A percentile compares a stretch with the other conserved stretches of the same genome.
phyloP scores from a whole-genome alignment of 2,888 invertebrate species.

The Dryobota labecula region DNA sequence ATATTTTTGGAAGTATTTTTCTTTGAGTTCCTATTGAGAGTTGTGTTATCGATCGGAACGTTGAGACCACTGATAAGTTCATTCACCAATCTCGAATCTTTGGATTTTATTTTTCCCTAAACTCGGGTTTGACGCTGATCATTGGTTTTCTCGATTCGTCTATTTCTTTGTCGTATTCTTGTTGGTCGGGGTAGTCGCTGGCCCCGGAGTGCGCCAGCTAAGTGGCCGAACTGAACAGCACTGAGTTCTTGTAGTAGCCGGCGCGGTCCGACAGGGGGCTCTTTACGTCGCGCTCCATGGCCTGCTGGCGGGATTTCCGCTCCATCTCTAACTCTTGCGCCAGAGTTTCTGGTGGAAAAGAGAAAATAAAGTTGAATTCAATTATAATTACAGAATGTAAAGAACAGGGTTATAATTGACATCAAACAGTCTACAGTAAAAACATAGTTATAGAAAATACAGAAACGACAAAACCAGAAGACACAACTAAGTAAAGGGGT shows the following conservation, averaged over 20 bases:
- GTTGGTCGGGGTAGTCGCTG: conserved; percentile 82
- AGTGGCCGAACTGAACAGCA: conserved; percentile 97
- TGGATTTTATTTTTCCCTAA: conserved; percentile 87
- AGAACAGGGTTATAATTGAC: background rate
- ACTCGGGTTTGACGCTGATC: conserved; percentile 90
- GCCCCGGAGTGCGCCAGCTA: conserved; percentile 89
- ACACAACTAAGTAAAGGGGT: conserved; percentile 23
- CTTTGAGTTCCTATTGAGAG: conserved; percentile 47
- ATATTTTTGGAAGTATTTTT: conserved; percentile 61
- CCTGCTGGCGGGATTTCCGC: conserved; percentile 95
- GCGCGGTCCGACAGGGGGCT: conserved; percentile 95
- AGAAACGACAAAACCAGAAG: conserved; percentile 13
- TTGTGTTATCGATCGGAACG: conserved; percentile 57
- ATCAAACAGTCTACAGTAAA: background rate
- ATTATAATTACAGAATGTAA: background rate
- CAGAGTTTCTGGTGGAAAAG: conserved; percentile 93
- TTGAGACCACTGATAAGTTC: conserved; percentile 66
- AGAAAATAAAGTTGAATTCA: conserved; percentile 32
- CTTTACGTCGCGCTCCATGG: conserved; percentile 95
- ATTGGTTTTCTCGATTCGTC: conserved; percentile 87
- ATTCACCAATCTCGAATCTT: conserved; percentile 73
- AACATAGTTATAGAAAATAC: background rate
- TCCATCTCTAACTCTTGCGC: conserved; percentile 97
- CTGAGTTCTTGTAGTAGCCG: conserved; percentile 97
- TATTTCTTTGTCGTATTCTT: conserved; percentile 80